Percentiles rank a stretch among this genome's conserved stretches.
phyloP scores from a whole-genome alignment of 1,140 invertebrate species.

The Pachypsylla venusta region DNA sequence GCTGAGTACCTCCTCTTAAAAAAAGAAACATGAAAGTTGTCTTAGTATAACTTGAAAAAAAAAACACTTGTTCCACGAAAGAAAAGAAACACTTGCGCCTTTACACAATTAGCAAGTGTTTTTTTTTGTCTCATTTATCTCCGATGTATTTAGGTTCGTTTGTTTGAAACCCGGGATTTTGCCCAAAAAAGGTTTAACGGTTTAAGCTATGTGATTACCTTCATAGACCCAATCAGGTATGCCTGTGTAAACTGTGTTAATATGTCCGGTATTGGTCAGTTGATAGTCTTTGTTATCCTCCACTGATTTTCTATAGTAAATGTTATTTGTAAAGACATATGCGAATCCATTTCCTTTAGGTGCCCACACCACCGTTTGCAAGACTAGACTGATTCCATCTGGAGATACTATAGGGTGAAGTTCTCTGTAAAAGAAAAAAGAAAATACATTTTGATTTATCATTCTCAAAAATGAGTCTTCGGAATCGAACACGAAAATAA shows the following conservation, averaged over 20 bases:
- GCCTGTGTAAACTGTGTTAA: constrained; percentile 51
- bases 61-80: no score
- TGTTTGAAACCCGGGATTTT: neutral
- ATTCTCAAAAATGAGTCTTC: no score
- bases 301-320: constrained; percentile 47
- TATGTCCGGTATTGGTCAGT: constrained; percentile 34
- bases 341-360: constrained; percentile 50
- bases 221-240: constrained; percentile 71
- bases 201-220: constrained; percentile 41
- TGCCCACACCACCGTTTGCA: constrained; percentile 40
- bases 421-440: neutral
- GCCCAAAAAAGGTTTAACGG: no score
- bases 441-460: no score
- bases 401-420: neutral
- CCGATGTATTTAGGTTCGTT: constrained; percentile 17
- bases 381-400: constrained; percentile 22
- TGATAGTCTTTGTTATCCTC: constrained; percentile 32
- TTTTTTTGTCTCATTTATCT: constrained; percentile 14
- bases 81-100: no score
- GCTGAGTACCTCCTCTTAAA: constrained; percentile 85
- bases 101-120: no score
- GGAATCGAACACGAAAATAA: no score
- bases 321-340: constrained; percentile 66
- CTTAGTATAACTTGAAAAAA: no score
- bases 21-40: no score